Percentiles rank a stretch among this genome's conserved stretches.
These are phyloP conservation scores for Luperina testacea DNA, from an alignment of 2,888 invertebrate genomes.

Conservation along the genomic window DNA sequence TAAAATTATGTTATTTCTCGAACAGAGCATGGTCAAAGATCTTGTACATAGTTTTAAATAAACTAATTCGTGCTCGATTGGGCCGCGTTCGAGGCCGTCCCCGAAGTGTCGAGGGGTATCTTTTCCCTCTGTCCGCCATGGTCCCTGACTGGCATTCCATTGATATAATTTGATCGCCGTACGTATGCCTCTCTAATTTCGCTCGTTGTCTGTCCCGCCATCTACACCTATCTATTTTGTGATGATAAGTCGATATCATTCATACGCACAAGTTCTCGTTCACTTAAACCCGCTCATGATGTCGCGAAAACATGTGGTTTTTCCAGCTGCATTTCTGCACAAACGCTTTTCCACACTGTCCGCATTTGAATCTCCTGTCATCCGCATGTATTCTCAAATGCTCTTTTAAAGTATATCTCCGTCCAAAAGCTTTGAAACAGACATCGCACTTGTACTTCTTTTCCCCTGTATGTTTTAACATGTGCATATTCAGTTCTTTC, in stretches of 20 bases:
- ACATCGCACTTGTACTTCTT: conserved; percentile 52
- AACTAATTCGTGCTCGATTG: neutral
- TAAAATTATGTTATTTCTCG: neutral
- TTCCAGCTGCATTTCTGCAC: conserved; percentile 65
- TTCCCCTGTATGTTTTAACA: conserved; percentile 61
- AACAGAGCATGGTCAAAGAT: too few species aligned
- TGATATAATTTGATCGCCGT: neutral
- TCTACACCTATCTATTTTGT: neutral
- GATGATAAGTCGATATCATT: neutral
- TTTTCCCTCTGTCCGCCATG: neutral
- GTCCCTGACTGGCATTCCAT: neutral
- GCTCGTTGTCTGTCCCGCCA: neutral
- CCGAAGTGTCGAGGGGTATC: neutral
- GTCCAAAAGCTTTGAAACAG: conserved; percentile 53
- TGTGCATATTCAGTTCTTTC: conserved; percentile 46
- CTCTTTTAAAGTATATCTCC: conserved; percentile 53
- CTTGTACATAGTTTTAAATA: neutral
- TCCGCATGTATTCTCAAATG: conserved; percentile 61
- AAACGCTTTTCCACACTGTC: conserved; percentile 55
- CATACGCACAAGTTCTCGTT: neutral
- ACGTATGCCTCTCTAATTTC: neutral
- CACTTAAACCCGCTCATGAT: conserved; percentile 35
- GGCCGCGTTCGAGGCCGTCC: neutral
- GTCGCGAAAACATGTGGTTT: conserved; percentile 58
- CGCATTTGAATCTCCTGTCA: conserved; percentile 59